Evolutionary conservation across 1,140 invertebrate genomes (phyloP).

Genomic region (Pachypeltis micranthus): DNA sequence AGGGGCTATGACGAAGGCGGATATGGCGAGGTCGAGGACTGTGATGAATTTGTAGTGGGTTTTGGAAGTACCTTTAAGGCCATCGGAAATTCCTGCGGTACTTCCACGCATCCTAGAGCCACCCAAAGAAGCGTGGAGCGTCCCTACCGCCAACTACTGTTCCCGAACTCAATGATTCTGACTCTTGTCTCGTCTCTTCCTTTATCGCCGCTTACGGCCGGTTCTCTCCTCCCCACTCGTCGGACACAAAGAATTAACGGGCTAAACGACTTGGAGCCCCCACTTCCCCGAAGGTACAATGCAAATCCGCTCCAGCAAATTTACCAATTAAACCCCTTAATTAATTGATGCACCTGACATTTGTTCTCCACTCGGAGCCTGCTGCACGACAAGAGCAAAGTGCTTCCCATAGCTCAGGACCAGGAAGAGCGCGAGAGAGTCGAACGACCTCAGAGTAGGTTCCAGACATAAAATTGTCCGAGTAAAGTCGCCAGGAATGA

Average conservation of each 20-base stretch:
- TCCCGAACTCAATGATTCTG: constrained; percentile 7
- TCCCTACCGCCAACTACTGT: too few relatives aligned
- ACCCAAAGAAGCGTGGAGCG: too few relatives aligned
- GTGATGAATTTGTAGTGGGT: constrained; percentile 47
- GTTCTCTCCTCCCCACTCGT: not conserved
- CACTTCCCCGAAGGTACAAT: not conserved
- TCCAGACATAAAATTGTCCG: too few relatives aligned
- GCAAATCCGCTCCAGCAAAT: too few relatives aligned
- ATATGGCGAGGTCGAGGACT: constrained; percentile 55
- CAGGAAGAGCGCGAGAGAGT: too few relatives aligned
- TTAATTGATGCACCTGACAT: too few relatives aligned
- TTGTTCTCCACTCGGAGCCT: too few relatives aligned
- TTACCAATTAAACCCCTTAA: too few relatives aligned
- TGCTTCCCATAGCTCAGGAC: too few relatives aligned
- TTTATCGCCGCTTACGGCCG: not conserved
- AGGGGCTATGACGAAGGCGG: constrained; percentile 57
- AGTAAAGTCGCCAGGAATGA: too few relatives aligned
- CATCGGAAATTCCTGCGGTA: constrained; percentile 32
- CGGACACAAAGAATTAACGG: not conserved
- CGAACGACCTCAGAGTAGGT: too few relatives aligned
- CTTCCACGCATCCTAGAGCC: constrained; percentile 28
- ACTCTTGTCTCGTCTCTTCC: constrained; percentile 9
- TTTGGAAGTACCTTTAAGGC: constrained; percentile 30
- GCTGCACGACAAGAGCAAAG: too few relatives aligned
- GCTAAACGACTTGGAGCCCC: not conserved